Base-by-base conservation (phyloP, 2,888 invertebrate genomes). In the Chloroclystis v-ata region DNA sequence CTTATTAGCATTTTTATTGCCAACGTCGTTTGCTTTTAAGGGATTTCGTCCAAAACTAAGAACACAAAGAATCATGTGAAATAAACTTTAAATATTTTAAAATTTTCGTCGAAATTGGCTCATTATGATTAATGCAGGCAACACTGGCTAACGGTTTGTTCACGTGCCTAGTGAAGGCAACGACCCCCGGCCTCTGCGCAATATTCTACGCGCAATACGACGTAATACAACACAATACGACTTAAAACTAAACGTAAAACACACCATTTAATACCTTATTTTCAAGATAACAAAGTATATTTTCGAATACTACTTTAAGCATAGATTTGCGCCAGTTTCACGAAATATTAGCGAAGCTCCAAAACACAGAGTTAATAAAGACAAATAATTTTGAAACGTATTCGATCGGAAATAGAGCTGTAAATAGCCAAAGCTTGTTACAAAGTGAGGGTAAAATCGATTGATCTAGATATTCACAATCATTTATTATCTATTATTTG, bases 131-230 rank as follows among this genome's bases (percentile, higher is more conserved):
- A 26, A 37, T 28, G 37, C 28, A 46, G 43, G 50, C 42, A 46
- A 25, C 39, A 46, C 76, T 77, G 67, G 67, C 67, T 87, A 87
- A 87, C 86, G 86, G 86, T 82, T 65, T 63, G 66, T 71, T 85
- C 86, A 86, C 86, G 86, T 86, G 86, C 82, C 84, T 78, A 69
- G 65, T 69, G 71, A 67, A 82, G 86, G 74, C 86, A 87, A 81
- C 86, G 86, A 86, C 86, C 86, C 84, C 82, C 80, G 82, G 85
- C 84, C 84, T 82, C 83, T 74, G 81, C 85, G 78, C 81, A 74
- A 75, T 80, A 78, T 81, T 81, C 78, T 80, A 80, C 78, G 82
- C 81, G 78, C 77, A 82, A 82, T 80, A 78, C 69, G 52, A 43
- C 43, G 24, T 43, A 26, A 24, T 28, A 29, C 47, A 32, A 41